These are phyloP conservation scores for Stegophylla sp. DNA, from an alignment of 2,888 invertebrate species.

Conservation along the genomic window DNA sequence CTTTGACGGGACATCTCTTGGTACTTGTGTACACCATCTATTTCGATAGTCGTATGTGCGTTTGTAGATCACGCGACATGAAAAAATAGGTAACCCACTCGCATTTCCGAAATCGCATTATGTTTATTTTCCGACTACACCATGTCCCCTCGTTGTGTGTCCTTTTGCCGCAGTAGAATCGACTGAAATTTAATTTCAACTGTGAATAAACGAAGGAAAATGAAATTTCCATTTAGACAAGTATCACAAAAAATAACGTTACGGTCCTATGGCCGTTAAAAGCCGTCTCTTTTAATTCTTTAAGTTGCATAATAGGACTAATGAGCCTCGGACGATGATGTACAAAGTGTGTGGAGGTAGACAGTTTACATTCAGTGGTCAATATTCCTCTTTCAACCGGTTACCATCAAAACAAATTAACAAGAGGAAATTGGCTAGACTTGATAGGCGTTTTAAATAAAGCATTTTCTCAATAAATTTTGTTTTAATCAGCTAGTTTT, in stretches of 20 bases:
- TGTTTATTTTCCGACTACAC: background rate
- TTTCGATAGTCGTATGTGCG: background rate
- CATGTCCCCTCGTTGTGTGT: background rate
- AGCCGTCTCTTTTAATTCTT: constrained; percentile 14
- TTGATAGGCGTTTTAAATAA: no score
- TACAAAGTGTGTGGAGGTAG: background rate
- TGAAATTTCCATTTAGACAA: background rate
- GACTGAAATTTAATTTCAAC: background rate
- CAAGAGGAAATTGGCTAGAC: no score
- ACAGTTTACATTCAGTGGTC: background rate
- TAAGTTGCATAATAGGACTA: constrained; percentile 14
- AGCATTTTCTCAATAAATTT: no score
- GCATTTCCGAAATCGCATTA: background rate
- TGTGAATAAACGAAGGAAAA: background rate
- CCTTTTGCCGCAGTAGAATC: background rate
- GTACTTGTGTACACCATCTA: no score
- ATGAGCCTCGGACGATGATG: background rate
- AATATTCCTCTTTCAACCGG: background rate
- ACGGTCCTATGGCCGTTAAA: constrained; percentile 7
- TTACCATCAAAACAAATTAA: background rate
- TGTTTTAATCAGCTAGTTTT: no score
- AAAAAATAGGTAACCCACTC: background rate
- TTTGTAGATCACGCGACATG: background rate
- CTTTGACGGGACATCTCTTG: no score
- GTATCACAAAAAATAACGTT: constrained; percentile 13